These are phyloP conservation scores for Tiaroga cobitis DNA, from an alignment of 2,797 vertebrate genomes.

Conservation along the genomic window DNA sequence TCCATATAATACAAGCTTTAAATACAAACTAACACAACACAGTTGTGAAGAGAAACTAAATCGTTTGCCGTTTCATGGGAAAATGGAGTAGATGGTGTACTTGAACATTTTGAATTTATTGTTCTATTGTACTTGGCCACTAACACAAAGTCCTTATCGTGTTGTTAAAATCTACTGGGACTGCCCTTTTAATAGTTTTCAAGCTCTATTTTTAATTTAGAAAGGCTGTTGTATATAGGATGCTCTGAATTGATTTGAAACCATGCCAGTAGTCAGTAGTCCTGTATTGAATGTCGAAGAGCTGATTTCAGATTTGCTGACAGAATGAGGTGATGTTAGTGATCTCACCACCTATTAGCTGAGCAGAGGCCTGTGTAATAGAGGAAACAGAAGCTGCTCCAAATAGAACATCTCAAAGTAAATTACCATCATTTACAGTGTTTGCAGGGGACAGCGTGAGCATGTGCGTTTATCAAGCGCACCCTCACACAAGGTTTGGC, in stretches of 20 bases:
- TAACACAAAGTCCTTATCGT: not conserved
- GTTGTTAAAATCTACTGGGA: not conserved
- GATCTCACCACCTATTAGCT: conserved; percentile 40
- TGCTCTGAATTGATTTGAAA: conserved; percentile 16
- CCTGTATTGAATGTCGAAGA: not conserved
- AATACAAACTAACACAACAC: not conserved
- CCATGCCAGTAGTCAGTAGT: not conserved
- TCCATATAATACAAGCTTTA: no score
- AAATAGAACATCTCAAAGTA: conserved; percentile 53
- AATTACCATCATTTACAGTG: conserved; percentile 48
- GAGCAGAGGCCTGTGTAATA: conserved; percentile 13
- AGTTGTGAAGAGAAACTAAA: not conserved
- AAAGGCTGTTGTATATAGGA: not conserved
- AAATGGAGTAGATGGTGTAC: not conserved
- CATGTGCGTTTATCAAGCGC: not conserved
- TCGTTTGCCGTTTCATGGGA: not conserved
- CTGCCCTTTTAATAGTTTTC: not conserved
- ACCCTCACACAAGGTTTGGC: not conserved
- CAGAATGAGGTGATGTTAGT: conserved; percentile 37
- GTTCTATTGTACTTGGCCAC: not conserved
- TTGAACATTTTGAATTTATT: not conserved
- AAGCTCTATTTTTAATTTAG: not conserved
- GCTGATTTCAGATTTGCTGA: conserved; percentile 17
- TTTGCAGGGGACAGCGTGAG: not conserved
- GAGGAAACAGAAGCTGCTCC: conserved; percentile 42